These are phyloP conservation scores for Zosterops pallidus DNA, from an alignment of 2,113 vertebrate genomes.

Conservation along the genomic window DNA sequence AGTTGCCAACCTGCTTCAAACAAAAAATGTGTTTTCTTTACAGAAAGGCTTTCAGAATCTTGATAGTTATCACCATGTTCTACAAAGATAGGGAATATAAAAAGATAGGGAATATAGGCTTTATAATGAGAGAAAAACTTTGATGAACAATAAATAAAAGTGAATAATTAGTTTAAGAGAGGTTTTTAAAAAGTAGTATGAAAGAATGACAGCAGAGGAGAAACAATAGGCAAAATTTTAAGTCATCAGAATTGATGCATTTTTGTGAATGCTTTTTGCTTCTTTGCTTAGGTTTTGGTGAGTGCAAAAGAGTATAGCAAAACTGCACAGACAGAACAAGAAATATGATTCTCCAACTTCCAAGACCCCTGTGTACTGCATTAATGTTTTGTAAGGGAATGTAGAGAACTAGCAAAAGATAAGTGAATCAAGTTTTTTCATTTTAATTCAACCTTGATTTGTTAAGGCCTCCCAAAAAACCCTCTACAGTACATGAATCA, in stretches of 20 bases:
- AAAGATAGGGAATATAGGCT: background rate
- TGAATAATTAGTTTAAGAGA: background rate
- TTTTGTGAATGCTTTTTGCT: background rate
- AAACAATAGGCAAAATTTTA: background rate
- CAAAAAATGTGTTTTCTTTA: background rate
- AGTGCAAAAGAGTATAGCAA: background rate
- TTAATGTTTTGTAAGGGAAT: background rate
- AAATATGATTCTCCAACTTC: background rate
- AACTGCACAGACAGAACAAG: background rate
- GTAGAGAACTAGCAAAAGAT: background rate
- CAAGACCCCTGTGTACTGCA: background rate
- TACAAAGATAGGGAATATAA: background rate
- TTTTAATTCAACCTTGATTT: background rate
- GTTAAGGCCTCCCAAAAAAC: constrained; percentile 1
- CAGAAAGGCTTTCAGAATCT: background rate
- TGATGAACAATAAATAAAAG: background rate
- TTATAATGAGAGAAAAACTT: background rate
- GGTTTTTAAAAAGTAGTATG: background rate
- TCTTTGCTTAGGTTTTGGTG: background rate
- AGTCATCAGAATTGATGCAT: background rate
- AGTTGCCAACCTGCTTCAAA: background rate
- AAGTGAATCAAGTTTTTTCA: background rate
- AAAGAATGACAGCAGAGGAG: background rate
- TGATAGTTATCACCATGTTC: background rate
- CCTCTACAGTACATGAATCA: background rate